phyloP scores from a whole-genome alignment of 1,140 invertebrate species.

The Lordiphosa clarofinis region DNA sequence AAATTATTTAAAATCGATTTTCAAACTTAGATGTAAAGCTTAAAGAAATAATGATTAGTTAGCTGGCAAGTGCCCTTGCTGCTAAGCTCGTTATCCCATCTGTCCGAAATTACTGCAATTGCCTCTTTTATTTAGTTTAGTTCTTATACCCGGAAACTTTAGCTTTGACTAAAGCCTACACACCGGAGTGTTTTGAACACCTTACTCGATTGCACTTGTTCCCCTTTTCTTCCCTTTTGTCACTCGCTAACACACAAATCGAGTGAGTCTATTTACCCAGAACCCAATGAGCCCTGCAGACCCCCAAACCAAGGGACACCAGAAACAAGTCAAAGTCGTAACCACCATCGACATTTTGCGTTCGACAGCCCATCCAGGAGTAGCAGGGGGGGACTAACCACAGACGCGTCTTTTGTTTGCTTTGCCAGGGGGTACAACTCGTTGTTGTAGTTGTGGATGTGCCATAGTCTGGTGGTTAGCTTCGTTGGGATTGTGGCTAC shows the following conservation, averaged over 20 bases:
- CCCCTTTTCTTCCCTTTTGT: too few species aligned
- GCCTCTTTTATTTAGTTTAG: too few species aligned
- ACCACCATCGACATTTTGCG: conserved; percentile 35
- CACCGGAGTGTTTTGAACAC: too few species aligned
- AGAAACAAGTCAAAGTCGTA: conserved; percentile 38
- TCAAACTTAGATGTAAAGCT: too few species aligned
- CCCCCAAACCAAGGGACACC: conserved; percentile 21
- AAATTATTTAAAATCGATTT: too few species aligned
- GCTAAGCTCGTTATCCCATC: too few species aligned
- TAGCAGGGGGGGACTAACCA: conserved; percentile 41
- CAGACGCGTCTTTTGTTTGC: conserved; percentile 78
- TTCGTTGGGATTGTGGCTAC: conserved; percentile 48
- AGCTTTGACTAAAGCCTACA: too few species aligned
- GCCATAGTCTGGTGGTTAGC: conserved; percentile 27
- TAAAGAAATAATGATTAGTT: too few species aligned
- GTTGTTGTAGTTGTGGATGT: conserved; percentile 20
- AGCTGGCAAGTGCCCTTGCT: too few species aligned
- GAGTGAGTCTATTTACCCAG: conserved; percentile 30
- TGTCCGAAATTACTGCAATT: too few species aligned
- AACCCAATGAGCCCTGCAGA: conserved; percentile 45
- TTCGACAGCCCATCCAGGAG: conserved; percentile 25
- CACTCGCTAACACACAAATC: conserved; percentile 5
- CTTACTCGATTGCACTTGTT: too few species aligned
- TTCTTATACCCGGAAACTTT: too few species aligned
- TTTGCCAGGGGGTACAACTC: conserved; percentile 39